Base-by-base conservation (phyloP, 2,797 vertebrate genomes). In the Mormyrops boulengeri region DNA sequence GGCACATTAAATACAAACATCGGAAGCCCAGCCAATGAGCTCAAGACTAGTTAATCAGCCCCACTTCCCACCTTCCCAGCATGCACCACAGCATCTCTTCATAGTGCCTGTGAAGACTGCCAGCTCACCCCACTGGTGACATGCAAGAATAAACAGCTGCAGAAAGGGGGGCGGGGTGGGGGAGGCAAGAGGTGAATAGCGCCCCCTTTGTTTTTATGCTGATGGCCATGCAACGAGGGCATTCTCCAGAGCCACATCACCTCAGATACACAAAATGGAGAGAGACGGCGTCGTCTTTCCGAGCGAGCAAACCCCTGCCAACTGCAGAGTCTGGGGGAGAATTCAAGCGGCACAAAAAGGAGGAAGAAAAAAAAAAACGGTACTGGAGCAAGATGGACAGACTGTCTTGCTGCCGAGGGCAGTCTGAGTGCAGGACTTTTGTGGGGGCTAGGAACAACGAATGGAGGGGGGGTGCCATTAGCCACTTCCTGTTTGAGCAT, bases 401-500 rank as follows among this genome's bases (percentile, higher is more conserved):
- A 62, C 57, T 9, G 55, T 60, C 55, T 62, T n/a, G 55, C 26
- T 62, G 57, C 57, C 3, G 57, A 62, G 57, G 57, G n/a, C 57
- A 62, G 57, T 60, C 57, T 62, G 57, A 62, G 22, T 49, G 82
- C 82, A 11, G n/a, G 82, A n/a, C 49, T 52, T 22, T 22, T 1
- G 3, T 0, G 44, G n/a, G 38, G 22, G 41, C n/a, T 49, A 49
- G 82, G 47, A 22, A 49, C 17, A 26, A 14, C 30, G 7, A 38
- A 73, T 62, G n/a, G 57, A 7, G 14, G 2, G n/a, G 60, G 60
- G 22, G 62, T 34, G 62, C 41, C 47, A 52, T 17, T 89, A 47
- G 1, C 57, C 89, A 89, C 87, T 91, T 92, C 89, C 77, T 66
- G 88, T 82, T 88, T 90, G 8, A 90, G 89, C 88, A 88, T 89